Base-by-base conservation (phyloP, 2,113 vertebrate genomes). In the Zosterops borbonicus region DNA sequence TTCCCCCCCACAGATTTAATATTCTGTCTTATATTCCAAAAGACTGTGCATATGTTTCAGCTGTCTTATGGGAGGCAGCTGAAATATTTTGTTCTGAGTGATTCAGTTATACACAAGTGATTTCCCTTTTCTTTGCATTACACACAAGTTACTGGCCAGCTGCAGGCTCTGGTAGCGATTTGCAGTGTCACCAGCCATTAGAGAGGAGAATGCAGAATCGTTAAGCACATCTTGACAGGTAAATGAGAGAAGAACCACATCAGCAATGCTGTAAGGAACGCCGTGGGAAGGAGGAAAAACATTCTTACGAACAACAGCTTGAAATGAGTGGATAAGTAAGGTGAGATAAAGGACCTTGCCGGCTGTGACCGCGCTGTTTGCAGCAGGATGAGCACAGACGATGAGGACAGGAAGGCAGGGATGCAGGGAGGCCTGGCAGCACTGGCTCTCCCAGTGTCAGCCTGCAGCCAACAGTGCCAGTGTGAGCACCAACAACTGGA, bases 401-500 rank as follows among this genome's bases (percentile, higher is more conserved):
- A 20, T 23, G 58, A 75, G 62, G 56, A 28, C 31, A 42, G 33
- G 41, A 25, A n/a, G 41, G 70, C 29, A 44, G 62, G 46, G 55
- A 22, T 2, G 3, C 33, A 67, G 74, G 24, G 46, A 74, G 11
- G 19, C 33, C 28, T 37, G 65, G 39, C 56, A 83, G 58, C 46
- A 20, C 58, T 3, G 16, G 44, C 59, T 65, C 21, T 49, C 76
- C 24, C 46, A 14, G 65, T 39, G 47, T 14, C 65, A 62, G 37
- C 59, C 49, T 9, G 21, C 63, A 65, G 73, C 46, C 4, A 3
- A 2, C 33, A 1, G 1, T 0, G 4, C 65, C 3, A 1, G 35
- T 0, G 0, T 6, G 50, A 19, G 37, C 41, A 60, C 39, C 11
- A 39, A 83, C n/a, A 47, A n/a, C 37, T 0, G 1, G 14, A 19